Evolutionary conservation across 2,888 invertebrate species (phyloP).

Genomic region (Scrobipalpa atriplicella): DNA sequence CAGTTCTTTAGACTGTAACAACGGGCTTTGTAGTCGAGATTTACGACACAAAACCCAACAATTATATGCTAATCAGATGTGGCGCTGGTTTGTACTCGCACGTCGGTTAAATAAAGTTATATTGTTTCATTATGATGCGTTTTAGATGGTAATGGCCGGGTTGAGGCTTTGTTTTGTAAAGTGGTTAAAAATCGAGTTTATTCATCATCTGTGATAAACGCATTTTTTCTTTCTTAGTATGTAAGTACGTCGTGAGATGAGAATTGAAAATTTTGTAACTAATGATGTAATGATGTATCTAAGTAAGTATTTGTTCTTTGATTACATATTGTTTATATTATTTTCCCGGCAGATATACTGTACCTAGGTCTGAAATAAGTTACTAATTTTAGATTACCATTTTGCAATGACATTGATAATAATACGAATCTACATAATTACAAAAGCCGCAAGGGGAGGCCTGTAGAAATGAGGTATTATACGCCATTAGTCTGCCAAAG

Average conservation of each 20-base stretch:
- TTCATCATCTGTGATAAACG: too few relatives aligned
- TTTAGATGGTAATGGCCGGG: neutral
- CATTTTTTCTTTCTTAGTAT: too few relatives aligned
- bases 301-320: too few relatives aligned
- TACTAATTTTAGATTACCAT: too few relatives aligned
- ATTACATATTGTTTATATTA: too few relatives aligned
- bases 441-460: neutral
- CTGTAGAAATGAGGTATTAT: constrained; percentile 2
- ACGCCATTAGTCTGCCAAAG: neutral
- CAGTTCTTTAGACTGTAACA: constrained; percentile 26
- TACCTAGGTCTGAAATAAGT: too few relatives aligned
- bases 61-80: constrained; percentile 68
- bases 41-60: constrained; percentile 66
- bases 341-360: too few relatives aligned
- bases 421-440: neutral
- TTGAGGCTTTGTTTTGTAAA: neutral
- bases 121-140: constrained; percentile 20
- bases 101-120: constrained; percentile 10
- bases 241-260: too few relatives aligned
- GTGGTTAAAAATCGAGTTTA: too few relatives aligned
- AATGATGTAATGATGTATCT: too few relatives aligned
- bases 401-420: neutral
- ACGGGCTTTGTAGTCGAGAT: constrained; percentile 62
- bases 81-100: neutral
- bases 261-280: too few relatives aligned